phyloP scores from a whole-genome alignment of 2,888 invertebrate genomes.

The Hirtodrosophila cameraria region DNA sequence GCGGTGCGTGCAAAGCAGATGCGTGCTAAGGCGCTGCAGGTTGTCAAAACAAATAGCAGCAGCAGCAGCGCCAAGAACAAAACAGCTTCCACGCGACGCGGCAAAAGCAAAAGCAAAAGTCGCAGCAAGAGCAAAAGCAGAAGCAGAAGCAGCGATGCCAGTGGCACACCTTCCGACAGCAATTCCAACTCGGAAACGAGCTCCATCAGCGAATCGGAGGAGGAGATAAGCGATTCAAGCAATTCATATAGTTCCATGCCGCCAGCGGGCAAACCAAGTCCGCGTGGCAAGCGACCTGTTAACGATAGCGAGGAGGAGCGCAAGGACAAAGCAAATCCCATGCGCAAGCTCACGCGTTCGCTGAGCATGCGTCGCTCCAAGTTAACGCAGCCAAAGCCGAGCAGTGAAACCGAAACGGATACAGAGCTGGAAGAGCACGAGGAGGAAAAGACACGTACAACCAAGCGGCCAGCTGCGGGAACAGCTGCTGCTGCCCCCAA shows the following conservation, averaged over 20 bases:
- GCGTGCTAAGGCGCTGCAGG: slow-evolving; percentile 61
- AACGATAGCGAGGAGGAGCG: slow-evolving; percentile 73
- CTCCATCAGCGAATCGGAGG: slow-evolving; percentile 74
- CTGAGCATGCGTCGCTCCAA: slow-evolving; percentile 88
- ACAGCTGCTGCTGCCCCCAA: slow-evolving; percentile 63
- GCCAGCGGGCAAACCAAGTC: slow-evolving; percentile 39
- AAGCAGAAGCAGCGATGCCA: slow-evolving; percentile 76
- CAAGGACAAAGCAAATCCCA: slow-evolving; percentile 70
- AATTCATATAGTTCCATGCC: slow-evolving; percentile 62
- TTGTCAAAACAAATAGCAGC: slow-evolving; percentile 41
- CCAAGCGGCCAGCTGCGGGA: slow-evolving; percentile 86
- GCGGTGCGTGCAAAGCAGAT: slow-evolving; percentile 71
- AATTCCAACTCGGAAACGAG: slow-evolving; percentile 61
- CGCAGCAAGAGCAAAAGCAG: slow-evolving; percentile 71
- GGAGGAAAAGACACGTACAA: slow-evolving; percentile 86
- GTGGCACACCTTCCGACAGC: slow-evolving; percentile 77
- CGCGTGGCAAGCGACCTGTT: slow-evolving; percentile 50
- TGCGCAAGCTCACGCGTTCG: slow-evolving; percentile 89
- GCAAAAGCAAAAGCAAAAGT: slow-evolving; percentile 54
- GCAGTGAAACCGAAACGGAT: slow-evolving; percentile 81
- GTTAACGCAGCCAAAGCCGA: slow-evolving; percentile 85
- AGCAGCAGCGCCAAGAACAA: slow-evolving; percentile 41
- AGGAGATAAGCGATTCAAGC: slow-evolving; percentile 68
- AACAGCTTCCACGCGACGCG: slow-evolving; percentile 26
- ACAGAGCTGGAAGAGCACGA: slow-evolving; percentile 81